Evolutionary conservation across 2,113 vertebrate genomes (phyloP).

Genomic region (Pogona vitticeps): DNA sequence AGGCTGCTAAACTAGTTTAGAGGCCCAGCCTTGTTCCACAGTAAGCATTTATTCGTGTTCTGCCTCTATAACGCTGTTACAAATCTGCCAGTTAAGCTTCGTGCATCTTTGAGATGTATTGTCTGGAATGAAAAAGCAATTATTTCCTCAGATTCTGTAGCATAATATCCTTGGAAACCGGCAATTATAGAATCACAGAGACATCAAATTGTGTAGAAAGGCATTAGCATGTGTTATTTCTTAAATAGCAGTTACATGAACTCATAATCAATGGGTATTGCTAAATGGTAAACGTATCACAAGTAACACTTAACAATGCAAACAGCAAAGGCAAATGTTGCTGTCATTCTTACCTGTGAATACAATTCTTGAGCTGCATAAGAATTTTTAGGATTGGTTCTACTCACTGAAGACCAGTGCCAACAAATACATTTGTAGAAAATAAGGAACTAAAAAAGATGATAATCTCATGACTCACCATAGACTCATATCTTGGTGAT

Average conservation of each 20-base stretch:
- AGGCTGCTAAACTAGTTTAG: constrained; percentile 43
- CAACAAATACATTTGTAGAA: neutral
- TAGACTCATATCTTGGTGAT: neutral
- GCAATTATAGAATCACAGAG: constrained; percentile 83
- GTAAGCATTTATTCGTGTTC: constrained; percentile 44
- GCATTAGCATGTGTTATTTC: constrained; percentile 79
- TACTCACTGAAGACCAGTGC: constrained; percentile 1
- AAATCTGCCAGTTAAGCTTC: constrained; percentile 74
- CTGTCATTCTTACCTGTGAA: constrained; percentile 66
- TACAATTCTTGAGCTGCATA: neutral
- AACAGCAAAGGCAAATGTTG: constrained; percentile 75
- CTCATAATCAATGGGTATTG: constrained; percentile 84
- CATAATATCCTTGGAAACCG: constrained; percentile 85
- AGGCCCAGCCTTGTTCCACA: constrained; percentile 26
- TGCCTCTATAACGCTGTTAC: constrained; percentile 63
- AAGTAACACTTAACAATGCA: constrained; percentile 84
- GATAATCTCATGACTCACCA: neutral
- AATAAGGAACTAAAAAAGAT: neutral
- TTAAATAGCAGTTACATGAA: constrained; percentile 85
- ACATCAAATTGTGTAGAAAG: constrained; percentile 75
- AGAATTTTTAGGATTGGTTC: neutral
- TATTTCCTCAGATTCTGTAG: constrained; percentile 84
- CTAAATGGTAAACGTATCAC: constrained; percentile 82
- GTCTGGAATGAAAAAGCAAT: constrained; percentile 82
- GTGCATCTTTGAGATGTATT: constrained; percentile 75